Base-by-base conservation (phyloP, 2,113 vertebrate species). In the Mirza zaza region DNA sequence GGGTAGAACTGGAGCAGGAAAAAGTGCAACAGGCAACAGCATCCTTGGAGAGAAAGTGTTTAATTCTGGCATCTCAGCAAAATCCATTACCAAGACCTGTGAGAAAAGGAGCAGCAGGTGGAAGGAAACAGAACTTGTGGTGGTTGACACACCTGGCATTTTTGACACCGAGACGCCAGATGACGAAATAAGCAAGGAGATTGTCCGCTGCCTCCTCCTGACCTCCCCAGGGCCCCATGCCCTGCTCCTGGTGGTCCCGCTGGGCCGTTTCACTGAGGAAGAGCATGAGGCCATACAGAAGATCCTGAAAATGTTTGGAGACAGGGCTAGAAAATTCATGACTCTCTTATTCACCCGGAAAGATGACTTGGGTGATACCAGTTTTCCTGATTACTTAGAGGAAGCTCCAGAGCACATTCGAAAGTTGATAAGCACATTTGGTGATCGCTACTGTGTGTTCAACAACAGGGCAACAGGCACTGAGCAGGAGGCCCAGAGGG, bases 121-220 rank as follows among this genome's bases (percentile, higher is more conserved):
- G 8, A 68, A 18, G 0, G 95, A 83, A 3, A 95, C 34, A 25
- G 71, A 90, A 1, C 55, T 99, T 6, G 96, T 98, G 10, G 98
- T 99, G 1, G 97, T 99, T 80, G 99, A 99, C 4, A 98, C 96
- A 1, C 99, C 98, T 5, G 99, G 98, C 80, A 92, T 99, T 57
- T 99, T 98, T 11, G 98, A 98, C 45, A 98, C 98, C 0, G 97
- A 98, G 39, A 45, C n/a, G 32, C 50, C 91, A 15, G 93, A 95
- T 34, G 73, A 39, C 32, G 98, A 98, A 81, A 99, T 97, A 11
- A 52, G 73, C 50, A 97, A 87, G 70, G 99, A 99, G 97, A 96
- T 99, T 5, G 97, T 80, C 48, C 98, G 90, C 90, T 98, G 98
- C 0, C 3, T 92, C 13, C 14, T 88, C 9, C 80, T 97, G 79